phyloP scores from a whole-genome alignment of 1,140 invertebrate genomes.

The Epicauta chinensis region DNA sequence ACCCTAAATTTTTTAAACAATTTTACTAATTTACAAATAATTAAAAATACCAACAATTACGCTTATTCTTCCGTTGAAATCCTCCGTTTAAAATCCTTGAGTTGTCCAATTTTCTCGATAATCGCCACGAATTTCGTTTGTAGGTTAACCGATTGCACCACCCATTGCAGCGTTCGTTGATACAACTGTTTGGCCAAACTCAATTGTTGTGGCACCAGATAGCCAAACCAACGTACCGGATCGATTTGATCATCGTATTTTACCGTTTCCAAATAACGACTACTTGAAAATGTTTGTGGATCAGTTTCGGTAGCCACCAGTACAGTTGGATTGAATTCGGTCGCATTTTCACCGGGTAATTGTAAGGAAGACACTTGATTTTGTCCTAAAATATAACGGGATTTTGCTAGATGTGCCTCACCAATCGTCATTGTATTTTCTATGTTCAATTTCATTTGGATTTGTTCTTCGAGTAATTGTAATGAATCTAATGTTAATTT shows the following conservation, averaged over 20 bases:
- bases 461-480: constrained; percentile 62
- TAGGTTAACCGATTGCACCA: constrained; percentile 57
- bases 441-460: constrained; percentile 54
- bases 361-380: constrained; percentile 57
- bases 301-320: constrained; percentile 42
- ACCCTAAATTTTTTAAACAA: too few species aligned
- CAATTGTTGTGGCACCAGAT: constrained; percentile 64
- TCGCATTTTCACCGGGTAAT: constrained; percentile 55
- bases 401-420: constrained; percentile 61
- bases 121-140: constrained; percentile 50
- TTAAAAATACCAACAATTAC: too few species aligned
- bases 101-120: constrained; percentile 41
- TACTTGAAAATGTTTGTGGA: too few species aligned
- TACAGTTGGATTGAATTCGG: constrained; percentile 51
- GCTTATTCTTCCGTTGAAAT: neutral
- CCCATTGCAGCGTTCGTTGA: constrained; percentile 54
- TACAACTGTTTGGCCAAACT: constrained; percentile 60
- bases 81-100: constrained; percentile 39
- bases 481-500: constrained; percentile 54
- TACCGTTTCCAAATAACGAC: constrained; percentile 35
- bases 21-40: too few species aligned
- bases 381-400: constrained; percentile 65
- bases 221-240: constrained; percentile 70
- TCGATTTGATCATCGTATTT: constrained; percentile 45
- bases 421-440: constrained; percentile 58